These are phyloP conservation scores for Oreochromis spilurus DNA, from an alignment of 2,113 vertebrate species.

Conservation along the genomic window DNA sequence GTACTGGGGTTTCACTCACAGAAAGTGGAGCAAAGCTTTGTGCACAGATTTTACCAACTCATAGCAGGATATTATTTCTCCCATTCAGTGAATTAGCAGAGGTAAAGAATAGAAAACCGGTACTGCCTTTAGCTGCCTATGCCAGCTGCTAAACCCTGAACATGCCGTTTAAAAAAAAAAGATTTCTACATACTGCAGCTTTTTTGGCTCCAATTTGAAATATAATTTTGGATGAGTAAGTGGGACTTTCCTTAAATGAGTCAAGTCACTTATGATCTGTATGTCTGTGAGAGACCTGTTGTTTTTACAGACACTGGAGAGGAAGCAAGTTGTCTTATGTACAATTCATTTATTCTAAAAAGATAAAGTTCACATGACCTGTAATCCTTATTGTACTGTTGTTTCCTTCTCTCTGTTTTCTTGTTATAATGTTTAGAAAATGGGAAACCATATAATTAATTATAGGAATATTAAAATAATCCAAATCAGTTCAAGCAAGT, in stretches of 20 bases:
- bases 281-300: background rate
- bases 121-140: background rate
- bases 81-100: background rate
- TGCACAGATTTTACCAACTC: background rate
- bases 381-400: background rate
- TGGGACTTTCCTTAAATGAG: background rate
- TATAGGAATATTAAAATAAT: background rate
- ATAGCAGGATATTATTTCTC: background rate
- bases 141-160: background rate
- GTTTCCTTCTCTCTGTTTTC: background rate
- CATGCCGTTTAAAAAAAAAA: background rate
- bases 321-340: background rate
- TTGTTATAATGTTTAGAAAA: background rate
- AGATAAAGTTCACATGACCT: background rate
- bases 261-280: background rate
- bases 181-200: background rate
- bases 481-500: background rate
- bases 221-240: background rate
- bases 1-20: background rate
- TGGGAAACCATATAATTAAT: background rate
- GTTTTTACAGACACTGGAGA: background rate
- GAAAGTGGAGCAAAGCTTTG: background rate
- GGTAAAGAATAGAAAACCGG: background rate
- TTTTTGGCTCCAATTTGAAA: background rate
- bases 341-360: background rate